These are phyloP conservation scores for Eilema caniola DNA, from an alignment of 2,888 invertebrate species.

Conservation along the genomic window DNA sequence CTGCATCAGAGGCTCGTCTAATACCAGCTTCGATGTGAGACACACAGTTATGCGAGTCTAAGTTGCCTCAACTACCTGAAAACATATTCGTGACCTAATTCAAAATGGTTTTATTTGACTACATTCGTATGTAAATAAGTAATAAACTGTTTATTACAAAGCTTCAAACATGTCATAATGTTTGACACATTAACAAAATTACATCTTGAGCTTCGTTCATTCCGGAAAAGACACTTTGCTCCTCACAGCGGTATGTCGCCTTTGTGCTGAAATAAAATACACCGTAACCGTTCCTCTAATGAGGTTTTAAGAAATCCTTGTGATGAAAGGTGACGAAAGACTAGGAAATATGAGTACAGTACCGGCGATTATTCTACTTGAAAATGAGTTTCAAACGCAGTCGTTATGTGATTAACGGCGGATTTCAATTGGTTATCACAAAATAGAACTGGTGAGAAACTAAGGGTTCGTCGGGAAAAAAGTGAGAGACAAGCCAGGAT, in stretches of 20 bases:
- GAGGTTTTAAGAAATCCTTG: background rate
- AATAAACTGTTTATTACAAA: background rate
- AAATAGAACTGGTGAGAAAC: too few relatives aligned
- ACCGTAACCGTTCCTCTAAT: slow-evolving; percentile 5
- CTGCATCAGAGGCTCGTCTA: too few relatives aligned
- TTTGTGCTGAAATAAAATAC: slow-evolving; percentile 29
- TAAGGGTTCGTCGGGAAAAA: too few relatives aligned
- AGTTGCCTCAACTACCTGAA: too few relatives aligned
- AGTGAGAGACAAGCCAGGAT: background rate
- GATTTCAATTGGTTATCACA: too few relatives aligned
- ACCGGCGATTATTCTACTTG: background rate
- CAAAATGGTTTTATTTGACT: too few relatives aligned
- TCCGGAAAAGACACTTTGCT: slow-evolving; percentile 16
- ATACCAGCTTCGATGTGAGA: too few relatives aligned
- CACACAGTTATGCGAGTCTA: too few relatives aligned
- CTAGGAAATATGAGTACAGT: background rate
- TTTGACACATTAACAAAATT: slow-evolving; percentile 10
- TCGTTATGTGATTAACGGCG: too few relatives aligned
- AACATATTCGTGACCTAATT: too few relatives aligned
- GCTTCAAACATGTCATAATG: background rate
- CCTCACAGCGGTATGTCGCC: slow-evolving; percentile 9
- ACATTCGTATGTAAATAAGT: too few relatives aligned
- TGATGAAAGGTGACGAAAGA: background rate
- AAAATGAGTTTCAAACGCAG: too few relatives aligned
- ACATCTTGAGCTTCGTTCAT: slow-evolving; percentile 15